These are phyloP conservation scores for Arizona elegans DNA, from an alignment of 2,113 vertebrate genomes.

Conservation along the genomic window DNA sequence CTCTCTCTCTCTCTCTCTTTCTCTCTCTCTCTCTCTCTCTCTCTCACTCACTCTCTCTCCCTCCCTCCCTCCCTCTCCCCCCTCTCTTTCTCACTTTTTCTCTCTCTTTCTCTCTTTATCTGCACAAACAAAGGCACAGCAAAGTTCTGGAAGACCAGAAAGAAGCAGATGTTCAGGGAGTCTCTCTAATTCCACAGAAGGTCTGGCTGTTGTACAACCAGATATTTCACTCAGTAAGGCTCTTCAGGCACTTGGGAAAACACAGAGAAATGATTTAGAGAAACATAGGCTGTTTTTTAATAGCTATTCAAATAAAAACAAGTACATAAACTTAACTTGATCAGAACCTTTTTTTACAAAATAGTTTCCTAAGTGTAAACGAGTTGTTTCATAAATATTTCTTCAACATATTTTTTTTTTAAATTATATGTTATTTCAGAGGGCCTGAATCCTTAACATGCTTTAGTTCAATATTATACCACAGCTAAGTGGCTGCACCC, in stretches of 20 bases:
- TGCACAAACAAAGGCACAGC: background rate
- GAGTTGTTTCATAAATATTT: background rate
- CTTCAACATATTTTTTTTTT: background rate
- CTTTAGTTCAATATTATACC: background rate
- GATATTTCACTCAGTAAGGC: background rate
- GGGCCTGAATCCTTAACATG: background rate
- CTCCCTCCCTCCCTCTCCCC: background rate
- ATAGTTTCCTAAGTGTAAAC: background rate
- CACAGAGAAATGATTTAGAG: background rate
- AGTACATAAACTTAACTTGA: background rate
- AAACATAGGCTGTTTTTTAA: background rate
- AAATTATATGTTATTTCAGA: background rate
- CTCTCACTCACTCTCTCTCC: background rate
- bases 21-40: background rate
- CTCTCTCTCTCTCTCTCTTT: background rate
- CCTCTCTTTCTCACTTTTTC: background rate
- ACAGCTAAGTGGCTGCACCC: background rate
- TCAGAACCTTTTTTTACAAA: background rate
- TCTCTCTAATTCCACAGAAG: background rate
- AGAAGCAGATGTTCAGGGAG: background rate
- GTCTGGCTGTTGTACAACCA: background rate
- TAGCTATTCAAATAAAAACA: background rate
- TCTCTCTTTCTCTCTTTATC: background rate
- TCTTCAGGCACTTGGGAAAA: background rate
- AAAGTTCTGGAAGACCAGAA: background rate